Evolutionary conservation across 2,113 vertebrate genomes (phyloP), one percentile per base, ranked within the genome.

Genomic region (Reinhardtius hippoglossoides): DNA sequence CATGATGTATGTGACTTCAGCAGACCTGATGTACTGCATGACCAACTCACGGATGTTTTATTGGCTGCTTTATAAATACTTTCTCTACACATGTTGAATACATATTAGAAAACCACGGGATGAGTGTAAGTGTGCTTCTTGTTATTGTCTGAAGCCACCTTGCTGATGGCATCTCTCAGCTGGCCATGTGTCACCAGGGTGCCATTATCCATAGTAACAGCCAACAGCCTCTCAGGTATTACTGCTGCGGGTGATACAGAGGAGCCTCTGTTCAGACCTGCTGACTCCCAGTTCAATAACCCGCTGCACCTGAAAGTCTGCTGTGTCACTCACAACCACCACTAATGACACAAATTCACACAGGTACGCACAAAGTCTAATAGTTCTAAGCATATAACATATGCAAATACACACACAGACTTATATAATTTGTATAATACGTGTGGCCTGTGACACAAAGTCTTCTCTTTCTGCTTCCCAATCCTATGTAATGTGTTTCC

Each of bases 291-390:
- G 46, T 71, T 64, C 72, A 50, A 80, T 73, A 79, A 78, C 81
- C 2, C 37, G 57, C 78, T 72, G 35, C 52, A 88, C 82, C 81
- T 82, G 85, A 83, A 85, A 66, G 58, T 54, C 71, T 58, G 58
- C 60, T 77, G 42, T 52, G 48, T 74, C 55, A 50, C 46, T 71
- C 2, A 67, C 20, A 63, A 18, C 1, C 5, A 35, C 59, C 3
- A 78, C 35, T 67, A 23, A n/a, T 50, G 52, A n/a, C 3, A 46
- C 44, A 48, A 73, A 65, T 59, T 7, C 57, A 57, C 26, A 18
- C 12, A 7, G 35, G 35, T 37, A 37, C 7, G 10, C 40, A 42
- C 9, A 42, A 42, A 42, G 40, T 37, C 35, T 9, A 9, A 37
- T 37, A 31, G 27, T 31, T 31, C 5, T 31, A 31, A 31, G 6